Evolutionary conservation across 2,888 invertebrate genomes (phyloP), one percentile per base, ranked within the genome.

Genomic region (Caenorhabditis wallacei): DNA sequence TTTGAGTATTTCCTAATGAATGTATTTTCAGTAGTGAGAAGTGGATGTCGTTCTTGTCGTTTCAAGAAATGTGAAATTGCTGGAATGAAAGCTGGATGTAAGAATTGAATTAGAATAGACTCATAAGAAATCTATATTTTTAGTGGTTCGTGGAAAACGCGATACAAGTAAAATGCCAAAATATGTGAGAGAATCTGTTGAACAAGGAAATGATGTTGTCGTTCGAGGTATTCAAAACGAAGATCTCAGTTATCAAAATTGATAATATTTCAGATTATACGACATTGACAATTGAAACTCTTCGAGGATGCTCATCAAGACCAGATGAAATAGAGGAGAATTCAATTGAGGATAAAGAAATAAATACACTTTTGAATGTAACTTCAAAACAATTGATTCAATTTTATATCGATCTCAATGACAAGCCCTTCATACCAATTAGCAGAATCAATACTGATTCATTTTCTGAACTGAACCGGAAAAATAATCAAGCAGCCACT

Each of bases 41-140:
- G 59, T 30, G 61, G 59, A 10, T 76, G 76, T 37, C 68, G 76
- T 13, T 20, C 76, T 2, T 76, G 76, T 30, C 57, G 76, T 1
- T 76, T 51, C 43, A 57, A 68, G 7, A 26, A 37, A 1, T 76
- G 76, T n/a, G 37, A 37, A 20, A 7, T n/a, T 13, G 68, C 76
- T 1, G 76, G 76, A 59, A 76, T 76, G 76, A 59, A 61, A 10
- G 22, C 48, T 24, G 37, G 18, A 40, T 37, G 76, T 76, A 11
- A 61, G 68, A 53, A 24, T 24, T 1, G 8, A 30, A n/a, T 13
- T 0, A 40, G 11, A n/a, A 40, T 5, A 20, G 2, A 11, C 2
- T 43, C 2, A 43, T 5, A 43, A 43, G 13, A 13, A 8, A 2
- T 24, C 24, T 13, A 8, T 56, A 13, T n/a, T 59, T 69, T 69